These are phyloP conservation scores for Arbacia lixula DNA, from an alignment of 53 echinoderm and acorn worm species.

Conservation along the genomic window DNA sequence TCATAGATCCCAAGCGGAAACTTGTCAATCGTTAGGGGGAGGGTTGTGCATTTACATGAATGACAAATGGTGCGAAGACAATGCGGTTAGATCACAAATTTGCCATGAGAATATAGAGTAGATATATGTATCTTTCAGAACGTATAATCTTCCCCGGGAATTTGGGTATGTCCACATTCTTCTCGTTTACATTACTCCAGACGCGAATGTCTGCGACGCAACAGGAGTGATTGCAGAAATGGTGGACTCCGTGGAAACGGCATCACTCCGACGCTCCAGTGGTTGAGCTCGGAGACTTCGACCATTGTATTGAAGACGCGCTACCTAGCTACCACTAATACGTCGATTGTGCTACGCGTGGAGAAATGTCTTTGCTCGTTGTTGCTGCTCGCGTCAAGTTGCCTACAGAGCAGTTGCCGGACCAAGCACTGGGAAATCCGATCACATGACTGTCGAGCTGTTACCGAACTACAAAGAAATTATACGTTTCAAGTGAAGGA, in stretches of 20 bases:
- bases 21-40: slow-evolving; percentile 38
- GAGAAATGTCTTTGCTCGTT: slow-evolving; percentile 40
- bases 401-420: slow-evolving; percentile 31
- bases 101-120: slow-evolving; percentile 51
- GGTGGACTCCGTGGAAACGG: slow-evolving; percentile 25
- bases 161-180: slow-evolving; percentile 53
- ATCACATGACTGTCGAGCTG: too few species aligned
- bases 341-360: slow-evolving; percentile 36
- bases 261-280: slow-evolving; percentile 35
- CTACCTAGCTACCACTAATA: slow-evolving; percentile 37
- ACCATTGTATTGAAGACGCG: slow-evolving; percentile 26
- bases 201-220: slow-evolving; percentile 38
- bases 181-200: slow-evolving; percentile 53
- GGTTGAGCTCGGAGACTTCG: slow-evolving; percentile 56
- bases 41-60: slow-evolving; percentile 60
- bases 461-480: too few species aligned
- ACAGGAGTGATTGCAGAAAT: slow-evolving; percentile 7
- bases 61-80: slow-evolving; percentile 40
- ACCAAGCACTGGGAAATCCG: too few species aligned
- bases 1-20: slow-evolving; percentile 8
- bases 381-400: slow-evolving; percentile 18
- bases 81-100: slow-evolving; percentile 1
- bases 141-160: slow-evolving; percentile 54
- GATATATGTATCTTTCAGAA: slow-evolving; percentile 12
- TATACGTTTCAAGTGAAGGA: too few species aligned